Evolutionary conservation across 2,113 vertebrate genomes (phyloP), one percentile per base, ranked within the genome.

Genomic region (Spilogale gracilis): DNA sequence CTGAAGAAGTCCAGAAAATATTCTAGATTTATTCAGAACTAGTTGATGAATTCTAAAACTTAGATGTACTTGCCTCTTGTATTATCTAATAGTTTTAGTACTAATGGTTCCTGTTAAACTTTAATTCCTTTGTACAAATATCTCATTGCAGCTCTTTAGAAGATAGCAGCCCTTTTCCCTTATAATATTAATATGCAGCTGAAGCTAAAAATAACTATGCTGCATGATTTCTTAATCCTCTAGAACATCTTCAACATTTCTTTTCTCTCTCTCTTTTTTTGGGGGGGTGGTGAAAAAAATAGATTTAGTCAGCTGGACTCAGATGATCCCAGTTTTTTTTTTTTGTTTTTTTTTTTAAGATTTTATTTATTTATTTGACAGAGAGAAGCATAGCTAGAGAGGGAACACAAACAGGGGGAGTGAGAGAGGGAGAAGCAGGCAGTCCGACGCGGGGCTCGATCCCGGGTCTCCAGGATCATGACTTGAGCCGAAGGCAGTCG

Each of bases 41-140:
- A 58, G 76, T 81, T 94, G 18, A 8, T 90, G 54, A 96, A 87
- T 95, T 94, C 11, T 93, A n/a, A 87, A 81, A 82, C 61, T 94
- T 94, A 56, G n/a, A 56, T 91, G 8, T 80, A 56, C 25, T 88
- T 48, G 3, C 13, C 43, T 45, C 38, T 76, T 95, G 5, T 78
- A 83, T 83, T 84, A 1, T 87, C 25, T 71, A 45, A n/a, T 56
- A 69, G 27, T 85, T 92, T 91, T 91, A 48, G 45, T 71, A 67
- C 48, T 88, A 10, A 79, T 50, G 7, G 38, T 65, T 65, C 27
- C 63, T 65, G 11, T 65, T 65, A 6, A 65, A 23, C 67, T 71
- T 52, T 79, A 78, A 73, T 92, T 95, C 89, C 54, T 67, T 91
- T 69, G 14, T 89, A 30, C 18, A 89, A 38, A 82, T 43, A 65